phyloP scores from a whole-genome alignment of 2,113 vertebrate species.

The Lepidothrix coronata region DNA sequence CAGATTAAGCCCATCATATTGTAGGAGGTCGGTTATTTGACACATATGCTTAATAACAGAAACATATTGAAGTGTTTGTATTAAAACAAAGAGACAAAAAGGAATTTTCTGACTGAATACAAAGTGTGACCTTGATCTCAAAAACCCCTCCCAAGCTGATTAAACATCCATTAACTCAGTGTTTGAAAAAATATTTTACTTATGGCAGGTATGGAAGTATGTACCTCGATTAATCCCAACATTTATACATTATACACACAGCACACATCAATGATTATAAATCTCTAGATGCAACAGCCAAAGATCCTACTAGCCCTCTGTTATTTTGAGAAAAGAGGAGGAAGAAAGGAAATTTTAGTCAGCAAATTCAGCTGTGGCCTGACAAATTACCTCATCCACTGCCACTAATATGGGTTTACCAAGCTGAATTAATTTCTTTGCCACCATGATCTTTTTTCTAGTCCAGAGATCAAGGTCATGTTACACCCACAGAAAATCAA shows the following conservation, averaged over 20 bases:
- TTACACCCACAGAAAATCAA: constrained; percentile 35
- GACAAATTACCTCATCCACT: constrained; percentile 44
- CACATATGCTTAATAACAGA: background rate
- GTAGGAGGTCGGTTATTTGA: background rate
- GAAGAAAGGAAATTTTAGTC: constrained; percentile 23
- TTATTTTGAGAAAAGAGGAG: background rate
- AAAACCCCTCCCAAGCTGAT: background rate
- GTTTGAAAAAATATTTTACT: constrained; percentile 33
- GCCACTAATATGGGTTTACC: constrained; percentile 8
- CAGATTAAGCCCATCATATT: background rate
- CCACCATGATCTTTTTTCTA: background rate
- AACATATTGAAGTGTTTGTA: background rate
- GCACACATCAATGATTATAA: constrained; percentile 43
- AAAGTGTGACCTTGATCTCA: background rate
- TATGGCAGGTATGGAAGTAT: constrained; percentile 10
- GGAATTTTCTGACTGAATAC: background rate
- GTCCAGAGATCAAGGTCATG: constrained; percentile 47
- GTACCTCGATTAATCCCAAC: background rate
- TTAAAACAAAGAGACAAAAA: background rate
- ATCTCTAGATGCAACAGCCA: constrained; percentile 32
- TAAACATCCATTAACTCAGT: constrained; percentile 27
- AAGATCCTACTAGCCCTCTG: background rate
- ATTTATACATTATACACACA: constrained; percentile 34
- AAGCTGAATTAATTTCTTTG: constrained; percentile 62
- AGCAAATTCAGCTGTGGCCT: constrained; percentile 12